These are phyloP conservation scores for Galerucella calmariensis DNA, from an alignment of 2,888 invertebrate genomes.

Conservation along the genomic window DNA sequence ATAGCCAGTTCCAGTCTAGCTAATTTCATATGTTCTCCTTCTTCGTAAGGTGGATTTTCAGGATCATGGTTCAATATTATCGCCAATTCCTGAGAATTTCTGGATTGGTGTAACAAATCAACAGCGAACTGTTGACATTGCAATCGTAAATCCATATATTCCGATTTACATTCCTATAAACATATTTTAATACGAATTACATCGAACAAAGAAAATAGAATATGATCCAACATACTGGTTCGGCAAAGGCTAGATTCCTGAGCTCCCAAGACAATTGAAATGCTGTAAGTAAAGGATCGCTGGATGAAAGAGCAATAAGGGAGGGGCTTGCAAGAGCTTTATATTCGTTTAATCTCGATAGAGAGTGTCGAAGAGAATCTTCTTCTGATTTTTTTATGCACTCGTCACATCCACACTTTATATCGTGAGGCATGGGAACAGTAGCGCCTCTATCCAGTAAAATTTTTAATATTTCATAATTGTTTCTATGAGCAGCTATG, in stretches of 20 bases:
- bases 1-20: slow-evolving; percentile 91
- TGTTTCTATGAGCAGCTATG: slow-evolving; percentile 92
- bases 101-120: slow-evolving; percentile 87
- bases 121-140: slow-evolving; percentile 93
- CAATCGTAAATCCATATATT: slow-evolving; percentile 86
- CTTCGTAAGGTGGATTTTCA: slow-evolving; percentile 75
- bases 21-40: slow-evolving; percentile 86
- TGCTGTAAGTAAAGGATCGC: slow-evolving; percentile 92
- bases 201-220: neutral
- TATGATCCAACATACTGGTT: slow-evolving; percentile 69
- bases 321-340: slow-evolving; percentile 93
- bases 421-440: slow-evolving; percentile 89
- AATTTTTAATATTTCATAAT: slow-evolving; percentile 95
- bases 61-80: slow-evolving; percentile 94
- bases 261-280: slow-evolving; percentile 97
- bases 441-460: slow-evolving; percentile 92
- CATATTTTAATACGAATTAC: neutral
- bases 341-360: slow-evolving; percentile 92
- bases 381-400: slow-evolving; percentile 81
- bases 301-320: slow-evolving; percentile 90
- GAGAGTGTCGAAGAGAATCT: slow-evolving; percentile 83
- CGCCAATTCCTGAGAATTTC: slow-evolving; percentile 92
- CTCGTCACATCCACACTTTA: slow-evolving; percentile 90
- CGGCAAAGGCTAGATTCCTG: slow-evolving; percentile 87
- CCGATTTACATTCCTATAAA: slow-evolving; percentile 83